Conservation (phyloP, 1,140 invertebrate species). For the Augochlora pura region DNA sequence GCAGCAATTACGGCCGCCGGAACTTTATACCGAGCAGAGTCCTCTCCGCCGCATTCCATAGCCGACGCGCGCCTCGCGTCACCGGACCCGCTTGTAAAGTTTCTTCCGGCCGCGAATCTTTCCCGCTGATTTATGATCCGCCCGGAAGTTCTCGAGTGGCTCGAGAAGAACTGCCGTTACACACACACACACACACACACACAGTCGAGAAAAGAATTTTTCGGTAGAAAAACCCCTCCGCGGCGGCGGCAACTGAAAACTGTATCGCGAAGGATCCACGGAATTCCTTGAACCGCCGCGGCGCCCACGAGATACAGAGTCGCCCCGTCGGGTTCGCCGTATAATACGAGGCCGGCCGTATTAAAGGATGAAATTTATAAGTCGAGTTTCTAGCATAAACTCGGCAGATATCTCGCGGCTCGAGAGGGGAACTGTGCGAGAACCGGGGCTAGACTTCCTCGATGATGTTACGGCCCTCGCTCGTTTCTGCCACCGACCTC, state of each 20-base stretch:
- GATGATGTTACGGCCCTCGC: neutral
- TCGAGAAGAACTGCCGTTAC: neutral
- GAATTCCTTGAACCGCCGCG: slow-evolving; percentile 38
- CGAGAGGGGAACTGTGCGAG: slow-evolving; percentile 53
- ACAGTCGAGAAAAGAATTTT: too few species aligned
- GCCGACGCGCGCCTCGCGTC: too few species aligned
- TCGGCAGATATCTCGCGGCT: slow-evolving; percentile 51
- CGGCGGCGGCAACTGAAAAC: slow-evolving; percentile 15
- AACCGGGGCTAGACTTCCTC: neutral
- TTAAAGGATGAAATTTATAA: slow-evolving; percentile 63
- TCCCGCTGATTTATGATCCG: neutral
- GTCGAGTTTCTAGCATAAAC: slow-evolving; percentile 57
- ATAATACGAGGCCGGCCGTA: slow-evolving; percentile 49
- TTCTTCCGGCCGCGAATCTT: neutral
- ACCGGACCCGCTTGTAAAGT: neutral
- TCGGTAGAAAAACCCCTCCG: neutral
- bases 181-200: too few species aligned
- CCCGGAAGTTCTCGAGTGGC: slow-evolving; percentile 3
- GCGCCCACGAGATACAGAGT: slow-evolving; percentile 32
- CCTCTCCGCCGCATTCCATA: too few species aligned
- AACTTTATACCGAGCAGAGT: neutral
- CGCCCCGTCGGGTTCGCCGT: slow-evolving; percentile 47
- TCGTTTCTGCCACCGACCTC: neutral
- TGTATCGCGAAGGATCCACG: slow-evolving; percentile 21
- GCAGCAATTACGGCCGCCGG: neutral